phyloP scores from a whole-genome alignment of 2,113 vertebrate species.

The Motacilla tschutschensis region DNA sequence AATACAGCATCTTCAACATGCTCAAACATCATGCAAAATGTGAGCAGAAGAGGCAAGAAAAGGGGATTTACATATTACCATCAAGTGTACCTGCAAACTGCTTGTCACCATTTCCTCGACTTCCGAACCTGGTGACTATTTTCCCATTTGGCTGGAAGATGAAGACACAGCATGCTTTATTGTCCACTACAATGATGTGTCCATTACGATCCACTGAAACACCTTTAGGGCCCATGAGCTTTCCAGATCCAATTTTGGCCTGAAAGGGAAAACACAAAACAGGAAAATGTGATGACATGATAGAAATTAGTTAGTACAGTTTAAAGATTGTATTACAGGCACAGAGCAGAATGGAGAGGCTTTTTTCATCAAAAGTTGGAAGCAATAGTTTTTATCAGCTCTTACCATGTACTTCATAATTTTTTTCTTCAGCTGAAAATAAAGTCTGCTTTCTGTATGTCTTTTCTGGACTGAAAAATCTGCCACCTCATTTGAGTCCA shows the following conservation, averaged over 20 bases:
- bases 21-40: slow-evolving; percentile 73
- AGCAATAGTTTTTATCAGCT: background rate
- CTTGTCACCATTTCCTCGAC: slow-evolving; percentile 92
- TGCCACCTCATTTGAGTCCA: background rate
- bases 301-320: background rate
- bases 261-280: slow-evolving; percentile 49
- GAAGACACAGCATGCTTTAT: slow-evolving; percentile 95
- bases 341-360: rapidly evolving
- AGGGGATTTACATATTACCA: slow-evolving; percentile 77
- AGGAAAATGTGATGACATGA: background rate
- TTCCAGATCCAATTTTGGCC: slow-evolving; percentile 94
- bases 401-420: background rate
- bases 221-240: slow-evolving; percentile 97
- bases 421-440: background rate
- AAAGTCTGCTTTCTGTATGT: background rate
- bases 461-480: background rate
- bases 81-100: slow-evolving; percentile 96
- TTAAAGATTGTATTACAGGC: background rate
- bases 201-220: slow-evolving; percentile 94
- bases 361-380: background rate
- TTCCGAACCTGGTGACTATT: slow-evolving; percentile 95
- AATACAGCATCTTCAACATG: slow-evolving; percentile 39
- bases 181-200: slow-evolving; percentile 96
- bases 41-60: slow-evolving; percentile 66
- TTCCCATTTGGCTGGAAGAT: slow-evolving; percentile 96